A percentile compares a stretch with the other conserved stretches of the same genome.
phyloP scores from a whole-genome alignment of 2,888 invertebrate species.

The Ichneumoninae sp. region DNA sequence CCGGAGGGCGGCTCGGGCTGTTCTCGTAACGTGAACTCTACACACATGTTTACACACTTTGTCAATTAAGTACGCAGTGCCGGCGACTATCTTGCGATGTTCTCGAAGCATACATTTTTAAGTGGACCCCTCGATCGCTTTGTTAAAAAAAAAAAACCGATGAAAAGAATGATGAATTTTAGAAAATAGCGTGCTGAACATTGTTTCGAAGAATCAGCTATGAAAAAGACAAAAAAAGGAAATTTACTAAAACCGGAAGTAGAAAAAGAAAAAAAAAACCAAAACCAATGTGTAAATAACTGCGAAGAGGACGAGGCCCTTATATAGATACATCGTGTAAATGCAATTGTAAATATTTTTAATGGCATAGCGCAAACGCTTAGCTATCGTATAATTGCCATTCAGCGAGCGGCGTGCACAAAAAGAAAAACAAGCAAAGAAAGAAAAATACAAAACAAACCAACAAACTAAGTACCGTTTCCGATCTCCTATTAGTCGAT shows the following conservation, averaged over 20 bases:
- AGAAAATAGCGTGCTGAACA: slow-evolving; percentile 14
- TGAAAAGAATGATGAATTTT: slow-evolving; percentile 12
- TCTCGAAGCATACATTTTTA: slow-evolving; percentile 28
- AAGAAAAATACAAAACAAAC: slow-evolving; percentile 25
- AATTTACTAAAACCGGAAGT: background rate
- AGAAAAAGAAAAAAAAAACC: slow-evolving; percentile 10
- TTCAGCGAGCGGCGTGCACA: slow-evolving; percentile 78
- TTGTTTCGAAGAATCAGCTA: slow-evolving; percentile 5
- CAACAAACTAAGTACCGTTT: slow-evolving; percentile 57
- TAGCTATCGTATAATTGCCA: slow-evolving; percentile 72
- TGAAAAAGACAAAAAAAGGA: background rate
- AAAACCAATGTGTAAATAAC: slow-evolving; percentile 63
- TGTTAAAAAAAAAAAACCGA: slow-evolving; percentile 7
- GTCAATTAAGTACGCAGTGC: slow-evolving; percentile 62
- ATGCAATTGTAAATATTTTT: slow-evolving; percentile 72
- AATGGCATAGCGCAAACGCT: slow-evolving; percentile 73
- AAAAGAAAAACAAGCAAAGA: slow-evolving; percentile 63
- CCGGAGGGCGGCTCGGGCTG: slow-evolving; percentile 23
- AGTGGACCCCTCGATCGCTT: slow-evolving; percentile 40
- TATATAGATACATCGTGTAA: slow-evolving; percentile 62
- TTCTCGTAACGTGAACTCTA: slow-evolving; percentile 40
- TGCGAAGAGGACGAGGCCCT: slow-evolving; percentile 40
- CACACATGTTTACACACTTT: slow-evolving; percentile 57
- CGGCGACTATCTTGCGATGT: slow-evolving; percentile 14
- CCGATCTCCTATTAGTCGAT: slow-evolving; percentile 60